Percentiles rank a stretch among this genome's conserved stretches.
These are phyloP conservation scores for Zaprionus lachaisei DNA, from an alignment of 1,140 invertebrate genomes.

Conservation along the genomic window DNA sequence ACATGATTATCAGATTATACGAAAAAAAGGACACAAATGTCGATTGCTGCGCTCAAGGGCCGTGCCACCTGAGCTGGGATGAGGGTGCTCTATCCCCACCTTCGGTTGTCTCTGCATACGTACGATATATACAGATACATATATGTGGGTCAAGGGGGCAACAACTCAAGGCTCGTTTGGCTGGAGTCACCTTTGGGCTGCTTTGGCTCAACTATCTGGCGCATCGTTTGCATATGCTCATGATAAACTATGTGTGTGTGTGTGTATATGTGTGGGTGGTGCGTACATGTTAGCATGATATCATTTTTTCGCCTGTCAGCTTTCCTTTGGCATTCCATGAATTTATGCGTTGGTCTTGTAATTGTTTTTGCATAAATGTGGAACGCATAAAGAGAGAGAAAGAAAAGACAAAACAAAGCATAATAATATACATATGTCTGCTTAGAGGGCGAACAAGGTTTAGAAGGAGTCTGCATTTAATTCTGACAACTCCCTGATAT, in stretches of 20 bases:
- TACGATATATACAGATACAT: neutral
- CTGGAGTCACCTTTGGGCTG: conserved; percentile 13
- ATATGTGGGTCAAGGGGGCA: conserved; percentile 43
- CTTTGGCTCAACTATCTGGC: conserved; percentile 25
- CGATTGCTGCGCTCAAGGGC: neutral
- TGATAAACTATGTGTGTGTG: conserved; percentile 7
- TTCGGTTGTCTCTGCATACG: neutral
- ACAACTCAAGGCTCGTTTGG: neutral
- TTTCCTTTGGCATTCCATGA: conserved; percentile 31
- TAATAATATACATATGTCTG: conserved; percentile 8
- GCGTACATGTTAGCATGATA: conserved; percentile 31
- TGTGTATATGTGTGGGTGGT: neutral
- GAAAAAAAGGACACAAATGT: conserved; percentile 11
- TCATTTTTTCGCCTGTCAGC: conserved; percentile 40
- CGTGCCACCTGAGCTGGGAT: neutral
- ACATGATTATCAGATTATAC: conserved; percentile 5
- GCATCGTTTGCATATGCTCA: conserved; percentile 29
- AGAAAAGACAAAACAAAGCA: neutral
- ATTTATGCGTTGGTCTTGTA: conserved; percentile 51
- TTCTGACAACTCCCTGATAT: conserved; percentile 14
- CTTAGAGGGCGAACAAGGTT: neutral
- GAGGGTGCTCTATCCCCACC: neutral
- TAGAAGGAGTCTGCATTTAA: conserved; percentile 3
- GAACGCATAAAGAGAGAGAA: neutral
- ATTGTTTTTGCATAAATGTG: conserved; percentile 47